These are phyloP conservation scores for Heliocidaris tuberculata DNA, from an alignment of 35 echinoderm and acorn worm genomes.

Conservation along the genomic window DNA sequence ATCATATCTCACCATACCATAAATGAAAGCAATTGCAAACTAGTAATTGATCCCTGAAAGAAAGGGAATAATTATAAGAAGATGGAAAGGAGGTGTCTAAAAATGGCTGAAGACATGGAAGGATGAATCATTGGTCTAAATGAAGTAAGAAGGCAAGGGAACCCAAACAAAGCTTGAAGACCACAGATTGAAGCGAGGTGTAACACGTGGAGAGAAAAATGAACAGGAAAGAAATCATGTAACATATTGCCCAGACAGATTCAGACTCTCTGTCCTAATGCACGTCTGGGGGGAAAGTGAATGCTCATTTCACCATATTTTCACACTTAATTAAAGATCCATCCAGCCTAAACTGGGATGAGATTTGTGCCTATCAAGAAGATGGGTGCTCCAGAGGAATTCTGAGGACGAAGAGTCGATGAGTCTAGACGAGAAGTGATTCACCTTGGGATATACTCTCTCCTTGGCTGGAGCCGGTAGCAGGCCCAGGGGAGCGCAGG, in stretches of 20 bases:
- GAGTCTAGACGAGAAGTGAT: slow-evolving; percentile 34
- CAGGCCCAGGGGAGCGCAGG: neutral
- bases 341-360: neutral
- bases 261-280: neutral
- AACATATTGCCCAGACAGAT: neutral
- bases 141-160: neutral
- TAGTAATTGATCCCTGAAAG: too few relatives aligned
- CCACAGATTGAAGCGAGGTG: neutral
- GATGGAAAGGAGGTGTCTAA: neutral
- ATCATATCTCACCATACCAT: too few relatives aligned
- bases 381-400: neutral
- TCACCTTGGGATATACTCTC: neutral
- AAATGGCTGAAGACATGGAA: neutral
- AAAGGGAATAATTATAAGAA: neutral
- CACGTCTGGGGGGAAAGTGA: neutral
- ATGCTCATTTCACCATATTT: neutral
- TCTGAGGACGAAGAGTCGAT: neutral
- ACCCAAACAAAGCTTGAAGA: slow-evolving; percentile 9
- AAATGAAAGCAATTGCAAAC: neutral
- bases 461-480: neutral
- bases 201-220: neutral
- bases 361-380: neutral
- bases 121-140: neutral
- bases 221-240: neutral
- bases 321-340: neutral